A percentile compares a stretch with the other conserved stretches of the same genome.
phyloP scores from a whole-genome alignment of 2,888 invertebrate species.

The Rhagonycha fulva region DNA sequence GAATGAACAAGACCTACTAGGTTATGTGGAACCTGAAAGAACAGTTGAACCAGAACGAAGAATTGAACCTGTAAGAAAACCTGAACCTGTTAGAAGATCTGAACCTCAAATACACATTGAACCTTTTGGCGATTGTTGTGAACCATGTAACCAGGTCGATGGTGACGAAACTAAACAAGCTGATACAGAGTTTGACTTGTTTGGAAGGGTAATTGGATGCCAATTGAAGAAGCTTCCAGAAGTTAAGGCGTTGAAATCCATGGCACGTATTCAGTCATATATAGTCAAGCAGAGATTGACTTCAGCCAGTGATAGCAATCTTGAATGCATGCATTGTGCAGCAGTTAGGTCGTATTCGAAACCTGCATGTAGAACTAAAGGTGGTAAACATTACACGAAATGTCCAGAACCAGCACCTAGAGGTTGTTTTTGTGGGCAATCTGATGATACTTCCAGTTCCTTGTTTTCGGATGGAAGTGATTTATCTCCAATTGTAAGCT shows the following conservation, averaged over 20 bases:
- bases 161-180: background rate
- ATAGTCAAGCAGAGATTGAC: conserved; percentile 30
- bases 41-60: background rate
- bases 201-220: conserved; percentile 8
- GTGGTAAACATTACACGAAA: background rate
- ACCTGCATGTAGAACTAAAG: background rate
- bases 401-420: background rate
- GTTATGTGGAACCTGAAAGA: background rate
- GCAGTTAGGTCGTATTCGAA: background rate
- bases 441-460: background rate
- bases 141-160: background rate
- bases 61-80: background rate
- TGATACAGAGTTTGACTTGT: conserved; percentile 9
- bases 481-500: background rate
- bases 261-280: conserved; percentile 6
- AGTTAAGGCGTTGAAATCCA: conserved; percentile 3
- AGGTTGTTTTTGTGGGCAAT: background rate
- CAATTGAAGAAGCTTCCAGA: conserved; percentile 12
- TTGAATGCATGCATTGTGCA: background rate
- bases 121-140: background rate
- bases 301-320: background rate
- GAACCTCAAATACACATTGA: background rate
- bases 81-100: background rate
- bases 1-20: background rate
- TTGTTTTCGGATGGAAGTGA: background rate